These are phyloP conservation scores for Styela plicata DNA, from an alignment of 23 tunicate genomes.

Conservation along the genomic window DNA sequence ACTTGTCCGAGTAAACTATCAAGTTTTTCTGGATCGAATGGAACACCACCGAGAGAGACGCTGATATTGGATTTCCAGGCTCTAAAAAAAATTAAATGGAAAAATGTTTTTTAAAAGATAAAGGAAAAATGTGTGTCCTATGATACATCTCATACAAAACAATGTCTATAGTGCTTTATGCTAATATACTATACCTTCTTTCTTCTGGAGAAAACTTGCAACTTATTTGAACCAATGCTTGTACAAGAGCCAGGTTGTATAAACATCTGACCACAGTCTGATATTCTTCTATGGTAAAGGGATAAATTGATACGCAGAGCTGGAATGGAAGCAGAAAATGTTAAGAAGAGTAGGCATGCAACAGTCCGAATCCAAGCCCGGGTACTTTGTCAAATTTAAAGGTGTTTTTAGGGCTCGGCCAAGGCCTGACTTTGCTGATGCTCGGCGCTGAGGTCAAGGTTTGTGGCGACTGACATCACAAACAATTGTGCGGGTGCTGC, in stretches of 20 bases:
- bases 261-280: constrained; percentile 34
- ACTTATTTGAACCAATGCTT: constrained; percentile 39
- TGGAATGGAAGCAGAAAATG: no score
- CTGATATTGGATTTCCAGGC: constrained; percentile 65
- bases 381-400: no score
- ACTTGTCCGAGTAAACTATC: constrained; percentile 57
- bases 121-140: not conserved
- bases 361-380: no score
- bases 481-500: no score
- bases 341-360: no score
- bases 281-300: constrained; percentile 27
- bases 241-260: constrained; percentile 52
- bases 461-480: no score
- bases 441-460: no score
- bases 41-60: constrained; percentile 36
- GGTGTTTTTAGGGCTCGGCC: no score
- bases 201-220: constrained; percentile 68
- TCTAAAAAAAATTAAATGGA: constrained; percentile 14
- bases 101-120: not conserved
- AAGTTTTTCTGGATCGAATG: constrained; percentile 23
- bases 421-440: no score
- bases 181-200: constrained; percentile 65
- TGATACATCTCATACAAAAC: no score
- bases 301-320: constrained; percentile 23
- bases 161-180: no score